phyloP scores from a whole-genome alignment of 2,797 vertebrate genomes.

The Selene dorsalis region DNA sequence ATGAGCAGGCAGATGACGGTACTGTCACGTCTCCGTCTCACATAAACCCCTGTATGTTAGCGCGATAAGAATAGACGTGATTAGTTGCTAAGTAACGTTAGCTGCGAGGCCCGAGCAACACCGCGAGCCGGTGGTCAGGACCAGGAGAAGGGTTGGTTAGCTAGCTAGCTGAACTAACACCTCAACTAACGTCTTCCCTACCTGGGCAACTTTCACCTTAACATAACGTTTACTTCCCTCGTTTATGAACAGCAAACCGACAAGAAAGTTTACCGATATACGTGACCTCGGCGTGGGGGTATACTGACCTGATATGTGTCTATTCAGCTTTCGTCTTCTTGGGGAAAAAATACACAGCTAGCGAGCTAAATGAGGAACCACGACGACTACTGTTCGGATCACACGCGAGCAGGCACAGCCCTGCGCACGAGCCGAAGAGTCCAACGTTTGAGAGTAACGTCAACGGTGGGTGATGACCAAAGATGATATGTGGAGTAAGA shows the following conservation, averaged over 20 bases:
- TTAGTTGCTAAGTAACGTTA: conserved; percentile 71
- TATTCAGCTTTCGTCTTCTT: conserved; percentile 39
- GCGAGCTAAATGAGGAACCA: conserved; percentile 51
- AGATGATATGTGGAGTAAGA: conserved; percentile 58
- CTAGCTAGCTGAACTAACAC: conserved; percentile 70
- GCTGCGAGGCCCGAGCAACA: conserved; percentile 65
- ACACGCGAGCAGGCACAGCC: conserved; percentile 47
- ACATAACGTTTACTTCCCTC: not conserved
- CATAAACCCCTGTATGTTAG: conserved; percentile 20
- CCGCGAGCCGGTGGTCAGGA: conserved; percentile 43
- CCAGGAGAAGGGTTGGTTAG: conserved; percentile 43
- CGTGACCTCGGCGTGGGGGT: not conserved
- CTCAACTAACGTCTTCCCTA: conserved; percentile 54
- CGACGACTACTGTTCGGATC: conserved; percentile 49
- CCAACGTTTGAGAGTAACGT: conserved; percentile 63
- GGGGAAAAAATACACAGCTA: conserved; percentile 49
- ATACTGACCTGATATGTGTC: conserved; percentile 68
- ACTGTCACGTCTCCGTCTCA: not conserved
- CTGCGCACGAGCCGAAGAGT: conserved; percentile 38
- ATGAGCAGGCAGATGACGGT: not conserved
- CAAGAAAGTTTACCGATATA: not conserved
- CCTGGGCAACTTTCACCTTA: conserved; percentile 59
- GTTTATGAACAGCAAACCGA: not conserved
- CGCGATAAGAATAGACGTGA: conserved; percentile 15
- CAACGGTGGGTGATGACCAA: conserved; percentile 46